These are phyloP conservation scores for Lucinisca nassula DNA, from an alignment of 2,888 invertebrate species.

Conservation along the genomic window DNA sequence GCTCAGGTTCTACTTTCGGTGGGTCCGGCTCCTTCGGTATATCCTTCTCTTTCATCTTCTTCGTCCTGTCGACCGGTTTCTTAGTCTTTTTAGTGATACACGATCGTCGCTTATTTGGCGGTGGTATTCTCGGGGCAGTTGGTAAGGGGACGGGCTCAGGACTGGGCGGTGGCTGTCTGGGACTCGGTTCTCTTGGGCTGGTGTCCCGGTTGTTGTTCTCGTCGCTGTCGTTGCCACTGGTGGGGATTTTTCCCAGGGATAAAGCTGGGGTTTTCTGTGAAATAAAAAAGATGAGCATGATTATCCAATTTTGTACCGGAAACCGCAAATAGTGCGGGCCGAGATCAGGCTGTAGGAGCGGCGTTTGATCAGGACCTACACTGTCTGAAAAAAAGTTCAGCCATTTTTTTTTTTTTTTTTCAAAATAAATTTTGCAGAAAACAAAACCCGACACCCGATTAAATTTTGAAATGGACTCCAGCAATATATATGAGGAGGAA, in stretches of 20 bases:
- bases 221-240: slow-evolving; percentile 44
- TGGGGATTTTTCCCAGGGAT: neutral
- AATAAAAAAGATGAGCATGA: neutral
- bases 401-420: no score
- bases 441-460: no score
- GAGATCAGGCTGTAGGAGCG: no score
- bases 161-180: slow-evolving; percentile 61
- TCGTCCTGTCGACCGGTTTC: slow-evolving; percentile 46
- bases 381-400: no score
- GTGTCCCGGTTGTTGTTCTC: slow-evolving; percentile 16
- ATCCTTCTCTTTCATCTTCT: slow-evolving; percentile 60
- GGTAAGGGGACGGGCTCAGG: slow-evolving; percentile 43
- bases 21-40: slow-evolving; percentile 40
- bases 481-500: no score
- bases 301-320: no score
- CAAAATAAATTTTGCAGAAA: no score
- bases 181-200: slow-evolving; percentile 54
- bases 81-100: slow-evolving; percentile 65
- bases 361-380: no score
- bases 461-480: no score
- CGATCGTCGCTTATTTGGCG: slow-evolving; percentile 33
- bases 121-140: slow-evolving; percentile 22
- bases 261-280: neutral
- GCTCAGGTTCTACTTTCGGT: slow-evolving; percentile 2
- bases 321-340: no score